Conservation (phyloP, 2,797 vertebrate genomes). For the Sebastes trivittatus region DNA sequence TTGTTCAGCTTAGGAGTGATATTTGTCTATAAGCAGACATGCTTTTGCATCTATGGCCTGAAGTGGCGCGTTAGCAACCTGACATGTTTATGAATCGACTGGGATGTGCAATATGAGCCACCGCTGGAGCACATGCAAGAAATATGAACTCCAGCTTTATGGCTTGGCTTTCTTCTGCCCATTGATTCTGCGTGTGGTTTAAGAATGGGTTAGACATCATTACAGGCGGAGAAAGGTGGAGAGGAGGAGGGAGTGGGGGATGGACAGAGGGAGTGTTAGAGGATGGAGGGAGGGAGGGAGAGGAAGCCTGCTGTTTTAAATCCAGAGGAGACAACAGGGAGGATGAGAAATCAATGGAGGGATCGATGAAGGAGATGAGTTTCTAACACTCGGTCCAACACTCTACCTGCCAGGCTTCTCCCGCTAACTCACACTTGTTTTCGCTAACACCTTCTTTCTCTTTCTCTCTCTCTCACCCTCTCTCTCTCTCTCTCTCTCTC, state of each 20-base stretch:
- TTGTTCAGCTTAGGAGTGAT: not conserved
- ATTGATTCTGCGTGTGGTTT: constrained; percentile 72
- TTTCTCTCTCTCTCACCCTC: constrained; percentile 24
- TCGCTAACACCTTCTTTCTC: constrained; percentile 39
- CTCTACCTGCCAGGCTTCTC: constrained; percentile 74
- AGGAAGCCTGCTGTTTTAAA: constrained; percentile 78
- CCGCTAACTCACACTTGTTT: constrained; percentile 65
- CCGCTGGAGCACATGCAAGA: constrained; percentile 17
- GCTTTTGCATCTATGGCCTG: not conserved
- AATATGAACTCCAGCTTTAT: constrained; percentile 44
- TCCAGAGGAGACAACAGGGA: constrained; percentile 78
- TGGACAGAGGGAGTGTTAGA: constrained; percentile 63
- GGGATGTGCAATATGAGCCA: constrained; percentile 24
- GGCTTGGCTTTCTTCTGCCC: constrained; percentile 50
- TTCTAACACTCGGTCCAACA: constrained; percentile 74
- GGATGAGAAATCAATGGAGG: constrained; percentile 81
- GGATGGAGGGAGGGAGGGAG: constrained; percentile 47
- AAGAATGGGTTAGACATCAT: constrained; percentile 70
- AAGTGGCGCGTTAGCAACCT: not conserved
- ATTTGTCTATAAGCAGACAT: constrained; percentile 15
- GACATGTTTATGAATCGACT: constrained; percentile 30
- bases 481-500: constrained; percentile 35
- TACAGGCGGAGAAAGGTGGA: constrained; percentile 59
- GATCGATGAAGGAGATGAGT: constrained; percentile 82
- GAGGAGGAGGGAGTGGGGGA: constrained; percentile 64